A percentile compares a stretch with the other conserved stretches of the same genome.
These are phyloP conservation scores for Chelon labrosus DNA, from an alignment of 2,797 vertebrate species.

Conservation along the genomic window DNA sequence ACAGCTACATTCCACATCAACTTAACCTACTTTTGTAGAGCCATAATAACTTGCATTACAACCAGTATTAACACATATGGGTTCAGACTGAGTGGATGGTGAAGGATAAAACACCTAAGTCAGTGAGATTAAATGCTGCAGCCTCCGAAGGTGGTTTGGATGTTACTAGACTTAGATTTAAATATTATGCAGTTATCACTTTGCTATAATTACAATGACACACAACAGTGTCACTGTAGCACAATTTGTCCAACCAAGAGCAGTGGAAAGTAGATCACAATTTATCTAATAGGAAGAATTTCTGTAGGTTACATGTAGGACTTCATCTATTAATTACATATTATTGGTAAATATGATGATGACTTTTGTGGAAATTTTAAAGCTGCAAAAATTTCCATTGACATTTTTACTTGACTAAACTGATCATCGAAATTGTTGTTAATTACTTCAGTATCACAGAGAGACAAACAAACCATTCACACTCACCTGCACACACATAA, in stretches of 20 bases:
- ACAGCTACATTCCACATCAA: constrained; percentile 46
- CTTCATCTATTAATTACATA: too few species aligned
- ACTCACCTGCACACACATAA: too few species aligned
- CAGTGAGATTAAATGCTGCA: too few species aligned
- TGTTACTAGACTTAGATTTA: neutral
- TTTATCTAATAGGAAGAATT: neutral
- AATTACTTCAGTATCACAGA: too few species aligned
- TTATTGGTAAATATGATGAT: too few species aligned
- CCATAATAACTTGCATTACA: constrained; percentile 47
- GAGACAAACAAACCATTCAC: too few species aligned
- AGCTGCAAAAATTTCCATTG: too few species aligned
- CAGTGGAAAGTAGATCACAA: neutral
- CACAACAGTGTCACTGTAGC: neutral
- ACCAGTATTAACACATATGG: constrained; percentile 37
- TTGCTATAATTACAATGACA: neutral
- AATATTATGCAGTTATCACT: neutral
- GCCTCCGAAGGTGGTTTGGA: neutral
- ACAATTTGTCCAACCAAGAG: neutral
- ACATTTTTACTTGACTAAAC: too few species aligned
- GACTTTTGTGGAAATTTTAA: too few species aligned
- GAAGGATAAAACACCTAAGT: too few species aligned
- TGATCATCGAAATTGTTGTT: too few species aligned
- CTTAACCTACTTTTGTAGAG: constrained; percentile 53
- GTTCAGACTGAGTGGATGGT: constrained; percentile 15
- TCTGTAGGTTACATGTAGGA: too few species aligned